Evolutionary conservation across 2,113 vertebrate species (phyloP), one percentile per base, ranked within the genome.

Genomic region (Sialia sialis): DNA sequence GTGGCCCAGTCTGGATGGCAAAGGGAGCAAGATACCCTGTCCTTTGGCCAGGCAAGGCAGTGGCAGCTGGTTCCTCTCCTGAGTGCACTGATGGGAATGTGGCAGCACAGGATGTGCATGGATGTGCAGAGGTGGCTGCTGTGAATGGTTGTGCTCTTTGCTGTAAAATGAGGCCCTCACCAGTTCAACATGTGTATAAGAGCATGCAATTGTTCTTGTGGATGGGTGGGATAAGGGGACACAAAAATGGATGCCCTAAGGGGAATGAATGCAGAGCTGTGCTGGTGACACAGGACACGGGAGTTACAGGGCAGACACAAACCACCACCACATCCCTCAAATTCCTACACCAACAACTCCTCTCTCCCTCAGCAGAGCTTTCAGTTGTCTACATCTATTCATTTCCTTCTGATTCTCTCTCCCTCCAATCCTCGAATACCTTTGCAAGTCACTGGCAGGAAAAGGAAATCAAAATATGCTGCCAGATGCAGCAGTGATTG

Each of bases 51-150:
- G 34, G 49, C 20, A 39, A 72, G 75, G 79, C 9, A 11, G 59
- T 5, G n/a, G 34, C 60, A 2, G 5, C 62, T 11, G 12, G 17
- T 63, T 64, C 54, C 58, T 54, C 52, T 79, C 59, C 75, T 23
- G 9, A 64, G 78, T 11, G 76, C 60, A 68, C 32, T 32, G 70
- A 66, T 26, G 18, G 2, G 7, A 86, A 74, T 4, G 38, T 2
- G 9, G 78, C 62, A 75, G 41, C 1, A 0, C 58, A 30, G 78
- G 36, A 68, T 22, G 8, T 22, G 8, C 0, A 2, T 4, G 63
- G 60, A 74, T 16, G 21, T 39, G 72, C 67, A 88, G 67, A 67
- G 18, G 52, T 13, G 11, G 15, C 38, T 68, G 10, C 46, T 78
- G 66, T 56, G 38, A 92, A 77, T 2, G 7, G n/a, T 11, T 60